Evolutionary conservation across 2,888 invertebrate species (phyloP).

Genomic region (Ctenicera cuprea): DNA sequence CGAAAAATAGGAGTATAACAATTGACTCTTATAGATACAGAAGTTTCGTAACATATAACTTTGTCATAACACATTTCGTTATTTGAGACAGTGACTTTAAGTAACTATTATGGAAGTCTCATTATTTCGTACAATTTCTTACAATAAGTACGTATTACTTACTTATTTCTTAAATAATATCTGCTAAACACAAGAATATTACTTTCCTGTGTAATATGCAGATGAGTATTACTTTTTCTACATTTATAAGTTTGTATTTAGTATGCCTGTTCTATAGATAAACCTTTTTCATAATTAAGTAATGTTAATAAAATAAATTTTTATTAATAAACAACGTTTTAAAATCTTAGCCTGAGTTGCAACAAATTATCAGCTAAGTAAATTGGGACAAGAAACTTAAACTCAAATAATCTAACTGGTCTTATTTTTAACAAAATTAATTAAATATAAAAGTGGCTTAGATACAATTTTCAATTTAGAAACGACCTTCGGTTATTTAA

Average conservation of each 20-base stretch:
- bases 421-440: too few species aligned
- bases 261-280: not conserved
- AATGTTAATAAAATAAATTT: too few species aligned
- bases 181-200: slow-evolving; percentile 16
- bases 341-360: too few species aligned
- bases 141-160: slow-evolving; percentile 24
- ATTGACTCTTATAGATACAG: slow-evolving; percentile 25
- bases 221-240: slow-evolving; percentile 9
- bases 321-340: too few species aligned
- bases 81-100: slow-evolving; percentile 24
- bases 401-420: too few species aligned
- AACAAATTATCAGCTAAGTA: too few species aligned
- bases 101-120: slow-evolving; percentile 26
- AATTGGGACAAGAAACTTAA: too few species aligned
- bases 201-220: slow-evolving; percentile 10
- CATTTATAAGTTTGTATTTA: not conserved
- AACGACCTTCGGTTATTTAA: too few species aligned
- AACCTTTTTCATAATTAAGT: too few species aligned
- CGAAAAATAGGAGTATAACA: slow-evolving; percentile 28
- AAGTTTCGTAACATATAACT: slow-evolving; percentile 19
- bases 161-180: slow-evolving; percentile 14
- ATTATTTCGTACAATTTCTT: slow-evolving; percentile 11
- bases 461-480: too few species aligned
- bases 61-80: slow-evolving; percentile 12
- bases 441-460: too few species aligned